Base-by-base conservation (phyloP, 2,888 invertebrate species). In the Malthinus flaveolus region DNA sequence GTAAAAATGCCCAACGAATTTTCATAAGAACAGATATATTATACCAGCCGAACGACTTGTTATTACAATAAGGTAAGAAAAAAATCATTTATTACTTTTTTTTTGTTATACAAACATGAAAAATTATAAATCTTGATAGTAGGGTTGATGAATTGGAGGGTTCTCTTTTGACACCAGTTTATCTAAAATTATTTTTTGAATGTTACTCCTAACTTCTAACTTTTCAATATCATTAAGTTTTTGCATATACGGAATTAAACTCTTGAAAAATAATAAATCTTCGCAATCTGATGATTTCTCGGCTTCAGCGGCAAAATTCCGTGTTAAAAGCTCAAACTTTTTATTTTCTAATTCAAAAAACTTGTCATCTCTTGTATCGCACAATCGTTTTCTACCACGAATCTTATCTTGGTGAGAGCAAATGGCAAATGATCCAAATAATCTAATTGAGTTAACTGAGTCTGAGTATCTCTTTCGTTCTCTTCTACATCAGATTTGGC, bases 301-400 rank as follows among this genome's bases (percentile, higher is more conserved):
- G 6, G 44, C 23, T 31, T 35, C 44, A 33, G 8, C 8, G 7
- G 33, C 8, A 7, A 33, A 7, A 33, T 6, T 33, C 8, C 8
- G 33, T 33, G 33, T 1, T 9, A 33, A 9, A 9, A 1, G 33
- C 8, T 33, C 1, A 7, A 33, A 33, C 33, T 33, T 59, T 44
- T 51, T 59, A 39, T 56, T 59, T 50, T 50, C 55, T 12, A 59
- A 11, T 59, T 56, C 59, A 31, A 59, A 11, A 51, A 56, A 59
- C 48, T 50, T 35, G 11, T 59, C 50, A 4, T 56, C 33, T 33
- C 33, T 33, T n/a, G n/a, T n/a, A 1, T 33, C 33, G 33, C 33
- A 33, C n/a, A 33, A 33, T 33, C 33, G 7, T 50, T 31, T 45
- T 34, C 33, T 1, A 45, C 15, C 56, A 45, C 33, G n/a, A n/a